These are phyloP conservation scores for Drosophila athabasca DNA, from an alignment of 1,140 invertebrate genomes.

Conservation along the genomic window DNA sequence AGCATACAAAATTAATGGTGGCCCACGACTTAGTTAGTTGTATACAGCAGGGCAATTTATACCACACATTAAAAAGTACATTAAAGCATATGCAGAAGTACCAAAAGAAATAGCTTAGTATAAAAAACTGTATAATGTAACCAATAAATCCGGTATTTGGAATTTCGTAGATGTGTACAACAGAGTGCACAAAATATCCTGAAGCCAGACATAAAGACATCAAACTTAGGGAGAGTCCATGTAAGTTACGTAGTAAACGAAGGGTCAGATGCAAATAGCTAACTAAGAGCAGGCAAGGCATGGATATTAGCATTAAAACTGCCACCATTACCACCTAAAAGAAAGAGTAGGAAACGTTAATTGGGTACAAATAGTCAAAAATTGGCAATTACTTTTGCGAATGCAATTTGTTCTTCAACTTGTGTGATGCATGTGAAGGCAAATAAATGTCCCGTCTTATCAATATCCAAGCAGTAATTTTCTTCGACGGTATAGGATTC, in stretches of 20 bases:
- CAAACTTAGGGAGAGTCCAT: conserved; percentile 69
- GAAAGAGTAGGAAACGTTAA: background rate
- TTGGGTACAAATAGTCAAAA: too few relatives aligned
- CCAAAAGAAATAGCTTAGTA: conserved; percentile 80
- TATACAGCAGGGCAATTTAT: conserved; percentile 64
- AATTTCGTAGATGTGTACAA: conserved; percentile 74
- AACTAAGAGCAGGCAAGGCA: conserved; percentile 74
- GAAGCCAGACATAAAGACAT: conserved; percentile 77
- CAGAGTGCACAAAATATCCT: conserved; percentile 76
- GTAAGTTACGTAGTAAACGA: conserved; percentile 59
- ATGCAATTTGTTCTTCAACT: conserved; percentile 69
- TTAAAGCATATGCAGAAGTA: conserved; percentile 77
- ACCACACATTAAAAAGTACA: conserved; percentile 77
- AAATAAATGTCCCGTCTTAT: conserved; percentile 69
- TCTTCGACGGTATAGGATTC: conserved; percentile 66
- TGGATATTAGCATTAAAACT: conserved; percentile 75
- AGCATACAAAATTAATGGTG: conserved; percentile 54
- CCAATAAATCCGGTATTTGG: conserved; percentile 63
- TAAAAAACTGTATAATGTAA: conserved; percentile 75
- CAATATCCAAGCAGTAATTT: conserved; percentile 77
- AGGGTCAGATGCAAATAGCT: conserved; percentile 70
- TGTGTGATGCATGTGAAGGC: conserved; percentile 77
- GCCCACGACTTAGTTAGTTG: conserved; percentile 50
- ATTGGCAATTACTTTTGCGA: conserved; percentile 36
- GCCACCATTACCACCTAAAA: conserved; percentile 63